Evolutionary conservation across 1,140 invertebrate genomes (phyloP).

Genomic region (Anagrus nilaparvatae): DNA sequence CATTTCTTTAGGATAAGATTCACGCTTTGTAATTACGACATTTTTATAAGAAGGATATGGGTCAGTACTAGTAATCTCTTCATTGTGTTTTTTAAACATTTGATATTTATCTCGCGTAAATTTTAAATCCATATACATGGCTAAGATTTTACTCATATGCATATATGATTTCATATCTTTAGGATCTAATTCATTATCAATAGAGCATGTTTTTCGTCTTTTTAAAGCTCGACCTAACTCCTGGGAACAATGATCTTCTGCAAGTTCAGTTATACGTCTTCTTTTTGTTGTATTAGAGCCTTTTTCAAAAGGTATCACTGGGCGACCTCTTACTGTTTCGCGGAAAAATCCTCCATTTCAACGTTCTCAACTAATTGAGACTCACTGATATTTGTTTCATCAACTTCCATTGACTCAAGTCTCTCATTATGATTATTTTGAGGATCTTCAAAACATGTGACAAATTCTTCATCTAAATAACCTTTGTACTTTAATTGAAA

Average conservation of each 20-base stretch:
- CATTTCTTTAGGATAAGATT: conserved; percentile 1
- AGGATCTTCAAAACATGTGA: background rate
- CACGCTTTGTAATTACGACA: background rate
- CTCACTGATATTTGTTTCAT: background rate
- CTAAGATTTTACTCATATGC: background rate
- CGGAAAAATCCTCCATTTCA: no score
- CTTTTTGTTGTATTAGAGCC: background rate
- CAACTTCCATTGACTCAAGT: background rate
- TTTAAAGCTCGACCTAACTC: no score
- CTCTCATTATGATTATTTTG: background rate
- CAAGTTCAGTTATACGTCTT: background rate
- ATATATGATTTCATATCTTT: conserved; percentile 1
- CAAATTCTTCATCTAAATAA: background rate
- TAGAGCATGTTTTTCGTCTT: no score
- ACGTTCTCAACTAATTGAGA: no score
- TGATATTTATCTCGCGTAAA: conserved; percentile 3
- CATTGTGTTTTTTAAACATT: conserved; percentile 2
- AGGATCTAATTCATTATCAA: no score
- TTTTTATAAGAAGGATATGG: background rate
- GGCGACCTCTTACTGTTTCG: background rate
- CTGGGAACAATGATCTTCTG: no score
- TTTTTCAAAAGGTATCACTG: background rate
- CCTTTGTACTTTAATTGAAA: no score
- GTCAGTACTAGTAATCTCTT: no score
- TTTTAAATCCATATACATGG: conserved; percentile 6